These are phyloP conservation scores for Eurystomus gularis DNA, from an alignment of 2,113 vertebrate genomes.

Conservation along the genomic window DNA sequence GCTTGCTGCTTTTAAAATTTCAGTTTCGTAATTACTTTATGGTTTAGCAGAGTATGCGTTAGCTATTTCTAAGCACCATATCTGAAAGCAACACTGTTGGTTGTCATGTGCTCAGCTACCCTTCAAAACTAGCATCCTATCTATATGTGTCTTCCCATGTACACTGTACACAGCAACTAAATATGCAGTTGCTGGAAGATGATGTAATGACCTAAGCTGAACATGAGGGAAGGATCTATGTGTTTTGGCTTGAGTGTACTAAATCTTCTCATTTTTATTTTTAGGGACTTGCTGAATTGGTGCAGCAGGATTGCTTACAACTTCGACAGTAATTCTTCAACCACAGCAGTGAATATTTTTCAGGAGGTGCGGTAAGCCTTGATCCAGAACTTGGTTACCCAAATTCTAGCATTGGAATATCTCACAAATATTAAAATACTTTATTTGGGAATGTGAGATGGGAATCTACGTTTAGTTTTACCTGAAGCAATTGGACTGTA, in stretches of 20 bases:
- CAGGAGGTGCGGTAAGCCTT: slow-evolving; percentile 82
- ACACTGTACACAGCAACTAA: not conserved
- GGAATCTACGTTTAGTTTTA: not conserved
- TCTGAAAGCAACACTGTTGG: not conserved
- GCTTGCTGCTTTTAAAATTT: not conserved
- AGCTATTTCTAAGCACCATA: not conserved
- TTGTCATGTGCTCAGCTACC: not conserved
- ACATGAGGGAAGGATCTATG: not conserved
- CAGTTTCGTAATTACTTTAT: not conserved
- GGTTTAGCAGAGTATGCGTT: not conserved
- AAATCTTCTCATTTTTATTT: not conserved
- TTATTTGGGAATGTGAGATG: not conserved
- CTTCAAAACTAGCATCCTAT: not conserved
- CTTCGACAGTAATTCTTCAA: slow-evolving; percentile 83
- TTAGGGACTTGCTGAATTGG: slow-evolving; percentile 95
- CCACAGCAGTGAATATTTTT: slow-evolving; percentile 87
- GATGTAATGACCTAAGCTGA: not conserved
- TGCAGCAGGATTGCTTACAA: slow-evolving; percentile 87
- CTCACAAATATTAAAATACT: not conserved
- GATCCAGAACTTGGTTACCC: not conserved
- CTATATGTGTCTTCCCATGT: rapidly evolving
- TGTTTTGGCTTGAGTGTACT: not conserved
- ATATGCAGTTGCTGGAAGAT: not conserved
- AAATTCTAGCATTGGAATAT: not conserved
- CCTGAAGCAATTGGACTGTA: not conserved